Percentiles rank a stretch among this genome's conserved stretches.
These are phyloP conservation scores for Parasteatoda lunata DNA, from an alignment of 2,888 invertebrate genomes.

Conservation along the genomic window DNA sequence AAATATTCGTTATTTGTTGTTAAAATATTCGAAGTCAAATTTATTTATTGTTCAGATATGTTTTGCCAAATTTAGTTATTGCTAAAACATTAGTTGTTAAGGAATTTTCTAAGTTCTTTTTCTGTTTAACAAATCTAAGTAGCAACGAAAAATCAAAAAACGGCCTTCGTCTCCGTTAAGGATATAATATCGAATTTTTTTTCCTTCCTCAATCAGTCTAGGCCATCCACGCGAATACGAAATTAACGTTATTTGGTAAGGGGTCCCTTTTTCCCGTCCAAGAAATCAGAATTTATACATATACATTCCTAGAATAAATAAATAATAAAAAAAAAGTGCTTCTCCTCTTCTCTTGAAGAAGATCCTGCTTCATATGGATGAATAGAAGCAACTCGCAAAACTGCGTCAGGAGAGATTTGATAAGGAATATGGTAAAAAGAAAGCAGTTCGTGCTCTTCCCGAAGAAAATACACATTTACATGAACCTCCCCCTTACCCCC, in stretches of 20 bases:
- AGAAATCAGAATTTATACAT: conserved; percentile 55
- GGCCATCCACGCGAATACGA: conserved; percentile 49
- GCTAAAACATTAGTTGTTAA: too few relatives aligned
- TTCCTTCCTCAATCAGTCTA: background rate
- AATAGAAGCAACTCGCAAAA: conserved; percentile 11
- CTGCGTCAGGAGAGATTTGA: conserved; percentile 5
- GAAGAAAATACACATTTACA: conserved; percentile 46
- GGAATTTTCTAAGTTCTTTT: too few relatives aligned
- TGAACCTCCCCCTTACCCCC: background rate
- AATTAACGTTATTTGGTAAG: conserved; percentile 64
- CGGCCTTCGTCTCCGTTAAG: too few relatives aligned
- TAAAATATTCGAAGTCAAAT: too few relatives aligned
- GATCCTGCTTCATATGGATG: conserved; percentile 61
- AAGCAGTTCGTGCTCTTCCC: background rate
- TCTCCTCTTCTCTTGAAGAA: conserved; percentile 19
- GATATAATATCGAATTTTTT: too few relatives aligned
- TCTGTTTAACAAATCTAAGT: too few relatives aligned
- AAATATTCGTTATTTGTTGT: too few relatives aligned
- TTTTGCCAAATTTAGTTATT: too few relatives aligned
- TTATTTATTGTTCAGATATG: too few relatives aligned
- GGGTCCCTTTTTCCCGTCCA: conserved; percentile 20
- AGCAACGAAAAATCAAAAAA: too few relatives aligned
- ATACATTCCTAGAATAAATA: conserved; percentile 48
- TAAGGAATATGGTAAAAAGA: conserved; percentile 15
- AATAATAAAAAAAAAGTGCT: conserved; percentile 54